These are phyloP conservation scores for Adelognathus sp. DNA, from an alignment of 2,888 invertebrate species.

Conservation along the genomic window DNA sequence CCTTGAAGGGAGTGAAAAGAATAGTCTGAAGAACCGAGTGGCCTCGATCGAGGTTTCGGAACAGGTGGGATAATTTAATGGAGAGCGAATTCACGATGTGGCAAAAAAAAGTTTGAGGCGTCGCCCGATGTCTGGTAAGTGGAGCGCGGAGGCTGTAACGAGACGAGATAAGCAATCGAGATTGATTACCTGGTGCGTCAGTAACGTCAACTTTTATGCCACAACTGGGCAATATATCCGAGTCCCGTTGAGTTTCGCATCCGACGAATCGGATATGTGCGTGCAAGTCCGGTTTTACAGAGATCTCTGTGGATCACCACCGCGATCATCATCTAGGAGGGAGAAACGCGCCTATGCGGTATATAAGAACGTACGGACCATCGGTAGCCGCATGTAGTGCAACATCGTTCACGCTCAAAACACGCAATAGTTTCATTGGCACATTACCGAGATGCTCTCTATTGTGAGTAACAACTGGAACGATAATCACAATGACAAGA, in stretches of 20 bases:
- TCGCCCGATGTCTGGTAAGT: not conserved
- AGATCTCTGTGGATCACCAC: constrained; percentile 17
- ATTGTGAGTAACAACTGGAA: constrained; percentile 67
- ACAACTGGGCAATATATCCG: not conserved
- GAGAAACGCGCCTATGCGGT: constrained; percentile 76
- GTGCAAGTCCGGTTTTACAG: constrained; percentile 64
- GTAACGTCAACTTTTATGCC: not conserved
- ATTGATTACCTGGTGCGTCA: not conserved
- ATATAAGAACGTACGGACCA: constrained; percentile 76
- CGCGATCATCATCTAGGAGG: constrained; percentile 63
- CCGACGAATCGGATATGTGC: constrained; percentile 61
- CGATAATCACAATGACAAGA: not conserved
- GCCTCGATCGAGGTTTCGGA: too few relatives aligned
- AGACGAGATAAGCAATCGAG: not conserved
- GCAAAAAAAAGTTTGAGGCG: not conserved
- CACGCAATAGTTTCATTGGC: too few relatives aligned
- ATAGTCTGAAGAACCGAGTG: too few relatives aligned
- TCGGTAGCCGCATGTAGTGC: constrained; percentile 70
- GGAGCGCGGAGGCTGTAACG: not conserved
- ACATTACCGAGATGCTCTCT: constrained; percentile 69
- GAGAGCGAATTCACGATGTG: not conserved
- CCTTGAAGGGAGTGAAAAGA: too few relatives aligned
- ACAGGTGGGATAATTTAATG: not conserved
- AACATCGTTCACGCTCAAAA: constrained; percentile 61
- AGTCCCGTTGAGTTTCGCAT: constrained; percentile 2